Conservation (phyloP, 35 echinoderm and acorn worm genomes). For the Eucidaris tribuloides region DNA sequence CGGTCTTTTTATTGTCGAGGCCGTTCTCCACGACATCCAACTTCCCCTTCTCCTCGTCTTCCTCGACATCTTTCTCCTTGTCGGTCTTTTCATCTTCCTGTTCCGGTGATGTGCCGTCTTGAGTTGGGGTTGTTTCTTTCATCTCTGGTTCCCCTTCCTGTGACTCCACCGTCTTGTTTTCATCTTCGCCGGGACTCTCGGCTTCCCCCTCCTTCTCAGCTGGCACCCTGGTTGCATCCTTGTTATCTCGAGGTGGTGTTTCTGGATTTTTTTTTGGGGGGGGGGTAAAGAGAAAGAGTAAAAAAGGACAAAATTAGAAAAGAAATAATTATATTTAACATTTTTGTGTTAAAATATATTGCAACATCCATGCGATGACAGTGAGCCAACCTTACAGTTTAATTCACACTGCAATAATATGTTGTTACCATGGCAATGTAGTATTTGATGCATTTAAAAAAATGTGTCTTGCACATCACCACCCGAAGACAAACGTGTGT, state of each 20-base stretch:
- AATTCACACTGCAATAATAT: too few species aligned
- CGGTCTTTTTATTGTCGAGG: slow-evolving; percentile 12
- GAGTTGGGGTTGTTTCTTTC: neutral
- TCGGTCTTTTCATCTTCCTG: slow-evolving; percentile 21
- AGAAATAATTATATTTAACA: too few species aligned
- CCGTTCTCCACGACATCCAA: neutral
- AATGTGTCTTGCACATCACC: too few species aligned
- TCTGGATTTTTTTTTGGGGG: too few species aligned
- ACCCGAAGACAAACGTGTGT: too few species aligned
- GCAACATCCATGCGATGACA: too few species aligned
- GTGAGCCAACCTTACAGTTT: too few species aligned
- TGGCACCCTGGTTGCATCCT: slow-evolving; percentile 4
- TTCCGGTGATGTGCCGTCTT: slow-evolving; percentile 3
- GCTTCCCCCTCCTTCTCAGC: slow-evolving; percentile 42
- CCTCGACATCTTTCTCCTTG: slow-evolving; percentile 40
- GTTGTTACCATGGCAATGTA: too few species aligned
- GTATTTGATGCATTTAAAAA: too few species aligned
- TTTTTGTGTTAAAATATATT: too few species aligned
- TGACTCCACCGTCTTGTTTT: neutral
- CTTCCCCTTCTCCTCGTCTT: slow-evolving; percentile 16
- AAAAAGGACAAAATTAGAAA: too few species aligned
- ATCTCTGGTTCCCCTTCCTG: neutral
- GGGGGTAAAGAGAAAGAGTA: too few species aligned
- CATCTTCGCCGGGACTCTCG: neutral
- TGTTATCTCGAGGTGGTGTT: neutral